These are phyloP conservation scores for Invenusta paracnida DNA, from an alignment of 2,888 invertebrate genomes.

Conservation along the genomic window DNA sequence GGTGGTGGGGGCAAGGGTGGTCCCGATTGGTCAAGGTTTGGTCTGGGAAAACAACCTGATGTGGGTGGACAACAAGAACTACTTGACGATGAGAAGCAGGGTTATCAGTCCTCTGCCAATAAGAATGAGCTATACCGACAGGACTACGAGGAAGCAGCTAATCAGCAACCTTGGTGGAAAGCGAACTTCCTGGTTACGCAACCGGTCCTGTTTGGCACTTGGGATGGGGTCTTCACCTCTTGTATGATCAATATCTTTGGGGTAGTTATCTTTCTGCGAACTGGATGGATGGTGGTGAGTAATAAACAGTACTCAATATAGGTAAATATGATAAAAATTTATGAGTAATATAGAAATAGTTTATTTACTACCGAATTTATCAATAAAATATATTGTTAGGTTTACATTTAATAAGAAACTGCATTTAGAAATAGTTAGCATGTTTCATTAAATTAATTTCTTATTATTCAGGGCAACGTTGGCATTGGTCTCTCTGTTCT, in stretches of 20 bases:
- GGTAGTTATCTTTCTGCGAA: conserved; percentile 88
- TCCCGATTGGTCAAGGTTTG: neutral
- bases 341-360: too few relatives aligned
- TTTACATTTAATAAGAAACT: too few relatives aligned
- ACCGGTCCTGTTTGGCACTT: conserved; percentile 89
- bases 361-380: too few relatives aligned
- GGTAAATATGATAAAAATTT: too few relatives aligned
- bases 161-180: conserved; percentile 81
- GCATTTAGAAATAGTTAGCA: too few relatives aligned
- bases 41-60: neutral
- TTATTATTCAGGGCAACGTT: conserved; percentile 62
- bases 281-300: conserved; percentile 89
- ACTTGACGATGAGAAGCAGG: neutral
- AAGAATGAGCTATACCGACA: conserved; percentile 85
- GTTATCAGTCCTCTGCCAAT: conserved; percentile 56
- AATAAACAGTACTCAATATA: too few relatives aligned
- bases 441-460: too few relatives aligned
- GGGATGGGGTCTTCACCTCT: conserved; percentile 96
- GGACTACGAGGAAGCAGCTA: conserved; percentile 61
- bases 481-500: conserved; percentile 62
- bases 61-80: neutral
- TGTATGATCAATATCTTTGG: conserved; percentile 95
- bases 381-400: too few relatives aligned
- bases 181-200: conserved; percentile 91
- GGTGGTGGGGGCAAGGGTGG: neutral